Evolutionary conservation across 2,113 vertebrate genomes (phyloP).

Genomic region (Oryzias woworae): DNA sequence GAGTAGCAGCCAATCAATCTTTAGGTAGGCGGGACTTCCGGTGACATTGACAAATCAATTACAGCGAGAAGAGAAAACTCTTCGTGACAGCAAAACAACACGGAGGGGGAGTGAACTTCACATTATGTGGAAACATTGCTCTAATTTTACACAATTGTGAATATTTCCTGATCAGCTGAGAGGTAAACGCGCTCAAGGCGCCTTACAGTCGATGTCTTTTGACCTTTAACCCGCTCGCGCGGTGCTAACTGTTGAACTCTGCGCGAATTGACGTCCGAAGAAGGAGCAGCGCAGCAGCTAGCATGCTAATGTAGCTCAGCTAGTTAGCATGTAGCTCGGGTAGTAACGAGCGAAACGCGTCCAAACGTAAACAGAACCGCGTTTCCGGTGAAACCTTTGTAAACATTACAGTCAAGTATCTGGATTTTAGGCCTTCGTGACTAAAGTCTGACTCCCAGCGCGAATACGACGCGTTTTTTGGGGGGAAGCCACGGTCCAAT

Average conservation of each 20-base stretch:
- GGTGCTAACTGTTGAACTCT: constrained; percentile 47
- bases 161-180: constrained; percentile 48
- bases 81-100: constrained; percentile 75
- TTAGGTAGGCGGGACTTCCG: constrained; percentile 51
- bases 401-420: no score
- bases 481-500: no score
- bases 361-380: no score
- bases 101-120: constrained; percentile 80
- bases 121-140: constrained; percentile 79
- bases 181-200: constrained; percentile 65
- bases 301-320: constrained; percentile 40
- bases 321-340: constrained; percentile 49
- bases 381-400: no score
- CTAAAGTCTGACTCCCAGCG: no score
- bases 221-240: background rate
- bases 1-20: constrained; percentile 53
- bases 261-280: constrained; percentile 14
- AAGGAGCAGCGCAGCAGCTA: constrained; percentile 22
- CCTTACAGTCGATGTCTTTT: background rate
- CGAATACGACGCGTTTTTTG: no score
- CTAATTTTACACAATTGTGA: constrained; percentile 40
- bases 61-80: constrained; percentile 46
- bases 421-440: no score
- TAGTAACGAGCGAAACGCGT: constrained; percentile 14
- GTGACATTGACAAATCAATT: constrained; percentile 71